Conservation (phyloP, 1,140 invertebrate genomes). For the Drosophila obscura region DNA sequence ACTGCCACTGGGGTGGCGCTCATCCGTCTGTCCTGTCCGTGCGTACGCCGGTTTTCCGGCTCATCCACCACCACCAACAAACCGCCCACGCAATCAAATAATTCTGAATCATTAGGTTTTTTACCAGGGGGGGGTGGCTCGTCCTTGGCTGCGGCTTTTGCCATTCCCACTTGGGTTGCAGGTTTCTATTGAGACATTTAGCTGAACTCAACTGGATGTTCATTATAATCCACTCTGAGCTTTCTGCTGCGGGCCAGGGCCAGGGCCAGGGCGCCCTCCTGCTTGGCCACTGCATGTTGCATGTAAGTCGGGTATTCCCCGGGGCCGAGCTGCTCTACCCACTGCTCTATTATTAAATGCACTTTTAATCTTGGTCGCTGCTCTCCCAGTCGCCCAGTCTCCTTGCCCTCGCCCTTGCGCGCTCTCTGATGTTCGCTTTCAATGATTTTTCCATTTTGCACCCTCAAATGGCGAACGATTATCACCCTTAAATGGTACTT, state of each 20-base stretch:
- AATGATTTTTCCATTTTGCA: constrained; percentile 82
- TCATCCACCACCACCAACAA: constrained; percentile 43
- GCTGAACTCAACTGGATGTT: constrained; percentile 79
- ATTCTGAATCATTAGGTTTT: constrained; percentile 79
- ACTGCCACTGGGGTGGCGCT: constrained; percentile 59
- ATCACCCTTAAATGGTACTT: constrained; percentile 84
- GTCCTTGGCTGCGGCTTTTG: too few relatives aligned
- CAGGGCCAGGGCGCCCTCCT: not conserved
- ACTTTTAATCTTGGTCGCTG: constrained; percentile 77
- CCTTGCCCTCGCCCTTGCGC: not conserved
- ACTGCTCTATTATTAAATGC: constrained; percentile 80
- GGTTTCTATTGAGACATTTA: constrained; percentile 74
- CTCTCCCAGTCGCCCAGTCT: constrained; percentile 1
- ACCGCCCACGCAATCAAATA: constrained; percentile 83
- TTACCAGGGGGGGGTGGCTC: constrained; percentile 41
- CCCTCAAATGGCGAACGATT: constrained; percentile 82
- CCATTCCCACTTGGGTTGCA: constrained; percentile 1
- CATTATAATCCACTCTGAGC: constrained; percentile 78
- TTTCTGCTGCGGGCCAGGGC: constrained; percentile 7
- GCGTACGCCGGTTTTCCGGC: not conserved
- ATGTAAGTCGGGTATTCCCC: constrained; percentile 68
- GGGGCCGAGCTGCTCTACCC: constrained; percentile 54
- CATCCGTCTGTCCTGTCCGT: not conserved
- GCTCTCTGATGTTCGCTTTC: constrained; percentile 62
- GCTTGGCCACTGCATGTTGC: constrained; percentile 41